Percentiles rank a stretch among this genome's conserved stretches.
Conservation (phyloP, 2,888 invertebrate species). For the Leptogaster cylindrica region DNA sequence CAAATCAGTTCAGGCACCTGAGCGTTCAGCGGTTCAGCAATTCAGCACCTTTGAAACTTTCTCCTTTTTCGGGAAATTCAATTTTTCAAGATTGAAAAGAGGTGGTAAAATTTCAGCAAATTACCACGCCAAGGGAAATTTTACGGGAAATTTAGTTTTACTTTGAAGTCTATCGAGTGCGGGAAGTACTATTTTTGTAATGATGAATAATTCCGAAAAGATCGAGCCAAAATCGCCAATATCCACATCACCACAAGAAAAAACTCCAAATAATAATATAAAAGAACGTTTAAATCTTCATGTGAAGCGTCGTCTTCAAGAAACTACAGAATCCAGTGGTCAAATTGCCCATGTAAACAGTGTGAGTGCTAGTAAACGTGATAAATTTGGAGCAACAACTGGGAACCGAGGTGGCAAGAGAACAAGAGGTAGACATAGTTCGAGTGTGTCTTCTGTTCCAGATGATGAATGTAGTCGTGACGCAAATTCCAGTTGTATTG, state of each 20-base stretch:
- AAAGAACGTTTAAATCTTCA: slow-evolving; percentile 58
- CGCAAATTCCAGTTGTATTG: slow-evolving; percentile 48
- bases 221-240: slow-evolving; percentile 12
- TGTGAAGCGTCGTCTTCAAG: slow-evolving; percentile 58
- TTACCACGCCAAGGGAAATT: no score
- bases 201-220: slow-evolving; percentile 15
- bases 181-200: no score
- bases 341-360: background rate
- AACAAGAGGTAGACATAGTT: slow-evolving; percentile 41
- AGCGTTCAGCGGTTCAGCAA: no score
- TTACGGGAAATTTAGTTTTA: no score
- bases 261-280: slow-evolving; percentile 52
- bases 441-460: slow-evolving; percentile 38
- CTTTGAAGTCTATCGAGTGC: no score
- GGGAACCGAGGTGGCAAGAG: slow-evolving; percentile 45
- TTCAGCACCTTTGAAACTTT: no score
- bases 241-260: slow-evolving; percentile 42
- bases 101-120: no score
- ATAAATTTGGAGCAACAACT: background rate
- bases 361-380: background rate
- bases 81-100: no score
- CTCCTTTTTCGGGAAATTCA: no score
- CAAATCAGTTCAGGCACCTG: no score
- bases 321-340: slow-evolving; percentile 48
- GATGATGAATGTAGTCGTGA: slow-evolving; percentile 52